Evolutionary conservation across 1,140 invertebrate species (phyloP), one percentile per base, ranked within the genome.

Genomic region (Dendroctonus ponderosae): DNA sequence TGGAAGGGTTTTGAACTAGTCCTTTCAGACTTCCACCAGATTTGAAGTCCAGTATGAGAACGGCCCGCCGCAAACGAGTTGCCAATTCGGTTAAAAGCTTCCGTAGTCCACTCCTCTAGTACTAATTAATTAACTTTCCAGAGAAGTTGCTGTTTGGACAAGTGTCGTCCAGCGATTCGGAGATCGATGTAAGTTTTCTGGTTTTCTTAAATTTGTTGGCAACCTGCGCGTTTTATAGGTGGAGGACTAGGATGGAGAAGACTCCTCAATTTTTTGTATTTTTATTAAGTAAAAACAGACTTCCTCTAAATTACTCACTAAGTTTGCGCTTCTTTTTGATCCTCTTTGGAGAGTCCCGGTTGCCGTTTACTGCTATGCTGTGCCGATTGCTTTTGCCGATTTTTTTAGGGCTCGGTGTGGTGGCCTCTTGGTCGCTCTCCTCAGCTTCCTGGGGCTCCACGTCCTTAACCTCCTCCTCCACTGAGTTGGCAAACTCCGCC

Each of bases 41-140:
- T 73, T 67, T 59, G 70, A 73, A 62, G 46, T 73, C 46, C 43
- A 66, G 12, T 69, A 72, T 62, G 58, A 66, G 39, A 53, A 7
- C 14, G 7, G 11, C 39, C 12, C 1, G 26, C 3, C 26, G 26
- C 26, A 26, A 26, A 26, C 26, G 3, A 26, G 26, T 26, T 26
- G 26, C 26, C 26, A 26, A 26, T 26, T 26, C 26, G 26, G 26
- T 26, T 26, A 3, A 26, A 26, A 26, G 26, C 26, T 26, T 26
- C 1, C 26, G 26, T 26, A 26, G 26, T 26, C 26, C 26, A 26
- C 26, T 26, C 3, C 26, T 26, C 26, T 26, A 26, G 14, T 37
- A 48, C 5, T 65, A 43, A 40, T 15, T 26, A 26, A 46, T 38
- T 43, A 43, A 7, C 49, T 64, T 64, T 69, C 54, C 39, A 69